Evolutionary conservation across 2,797 vertebrate genomes (phyloP), one percentile per base, ranked within the genome.

Genomic region (Smutsia temminckii): DNA sequence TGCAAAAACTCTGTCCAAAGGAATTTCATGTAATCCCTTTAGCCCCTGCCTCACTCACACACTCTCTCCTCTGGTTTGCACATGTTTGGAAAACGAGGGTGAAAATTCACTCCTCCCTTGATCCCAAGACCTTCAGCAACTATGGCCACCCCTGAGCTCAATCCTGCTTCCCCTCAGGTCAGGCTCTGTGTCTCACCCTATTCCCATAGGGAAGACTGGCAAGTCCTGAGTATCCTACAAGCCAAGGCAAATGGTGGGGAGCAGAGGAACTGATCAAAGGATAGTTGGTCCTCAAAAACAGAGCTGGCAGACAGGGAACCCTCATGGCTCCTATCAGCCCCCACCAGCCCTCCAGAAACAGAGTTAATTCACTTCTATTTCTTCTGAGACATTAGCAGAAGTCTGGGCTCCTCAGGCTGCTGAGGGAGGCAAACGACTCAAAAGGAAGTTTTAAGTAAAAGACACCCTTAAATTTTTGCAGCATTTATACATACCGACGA

Each of bases 371-470:
- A 27, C 1, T 49, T 49, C 53, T 21, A 4, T 46, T 37, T 63
- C 72, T 85, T 61, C 68, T 29, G 46, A 32, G 53, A 91, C 40
- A 9, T 77, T 2, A 88, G 72, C 29, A 72, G 42, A 78, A 53
- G 20, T 27, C 57, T 46, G 21, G 2, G 37, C 55, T 84, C 51
- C 34, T 20, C 29, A 7, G 18, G 13, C 74, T 71, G 10, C 21
- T 61, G 23, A 7, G n/a, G 40, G 12, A 71, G 13, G 90, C 16
- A 81, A 64, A 66, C 3, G 1, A 37, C 13, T n/a, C 74, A 78
- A 75, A 85, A 55, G 3, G 66, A 78, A 92, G 51, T 63, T 68
- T 87, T 80, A 91, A 87, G 57, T 78, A n/a, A 94, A 72, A 81
- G 21, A 80, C 0, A 21, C 0, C n/a, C 42, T 88, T 61, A 69